Base-by-base conservation (phyloP, 2,888 invertebrate species). In the Mantis religiosa region DNA sequence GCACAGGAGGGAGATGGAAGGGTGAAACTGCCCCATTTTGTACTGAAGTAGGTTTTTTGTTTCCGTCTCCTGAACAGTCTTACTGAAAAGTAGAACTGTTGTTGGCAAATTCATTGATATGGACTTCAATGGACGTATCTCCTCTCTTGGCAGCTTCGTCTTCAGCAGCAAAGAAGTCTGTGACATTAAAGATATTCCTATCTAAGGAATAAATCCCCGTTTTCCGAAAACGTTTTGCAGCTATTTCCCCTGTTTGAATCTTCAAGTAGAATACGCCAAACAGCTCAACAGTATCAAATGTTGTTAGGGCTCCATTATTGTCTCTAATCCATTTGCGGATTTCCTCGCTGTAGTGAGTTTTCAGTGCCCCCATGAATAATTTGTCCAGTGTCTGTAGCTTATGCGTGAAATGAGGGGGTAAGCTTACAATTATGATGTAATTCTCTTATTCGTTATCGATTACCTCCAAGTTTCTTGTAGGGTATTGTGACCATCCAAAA, bases 401-500 rank as follows among this genome's bases (percentile, higher is more conserved):
- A 28, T 87, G 87, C 0, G 2, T 87, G 83, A 25, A n/a, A 27
- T 88, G 85, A 27, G 88, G 88, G 14, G 71, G 85, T 6, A 89
- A 25, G n/a, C 83, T 30, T 12, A 82, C 28, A 6, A 89, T 82
- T 28, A 27, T 8, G 20, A 82, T 83, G 28, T 83, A 28, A 83
- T 83, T 86, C 28, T 89, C 83, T 27, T 83, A 9, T 9, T 91
- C 91, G 89, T 87, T 91, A 12, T 89, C 82, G 30, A 92, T 91
- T 1, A 91, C 91, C 27, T 89, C 90, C n/a, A 91, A 85, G 12
- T 90, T 90, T 88, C 90, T 91, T 8, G 83, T 25, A 83, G 91
- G 28, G 90, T 91, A 15, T 27, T 41, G 89, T 92, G 91, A 0
- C 91, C 91, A 91, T 91, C 91, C 20, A 91, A 82, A 28, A 92